Evolutionary conservation across 2,888 invertebrate genomes (phyloP), one percentile per base, ranked within the genome.

Genomic region (Aleiodes testaceus): DNA sequence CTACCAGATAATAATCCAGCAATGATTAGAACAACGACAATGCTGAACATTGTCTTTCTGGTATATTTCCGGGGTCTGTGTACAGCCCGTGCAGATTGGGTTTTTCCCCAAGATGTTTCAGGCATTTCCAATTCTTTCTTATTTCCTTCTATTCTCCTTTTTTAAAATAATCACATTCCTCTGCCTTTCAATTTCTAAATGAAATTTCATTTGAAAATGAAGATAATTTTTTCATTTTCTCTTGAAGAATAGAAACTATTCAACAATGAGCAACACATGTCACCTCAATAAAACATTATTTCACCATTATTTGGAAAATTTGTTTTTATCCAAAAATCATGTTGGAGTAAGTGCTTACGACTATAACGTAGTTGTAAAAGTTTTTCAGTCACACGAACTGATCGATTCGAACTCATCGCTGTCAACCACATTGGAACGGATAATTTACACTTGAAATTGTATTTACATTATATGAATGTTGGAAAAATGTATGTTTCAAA

Each of bases 81-180:
- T 20, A 45, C 63, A 45, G 20, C 63, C 63, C 63, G n/a, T 18
- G 36, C 18, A 45, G 18, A 26, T 5, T 20, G 63, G n/a, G 45
- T 20, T 63, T 18, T 22, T 22, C 63, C 63, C 63, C 63, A 63
- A 44, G 47, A 63, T 45, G 63, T 63, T 20, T 63, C 63, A 12
- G 63, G 44, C 63, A 63, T 63, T 45, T 42, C 42, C 59, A 36
- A 7, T 22, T 26, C 2, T 7, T 22, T n/a, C n/a, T 55, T 1
- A 55, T 3, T 22, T 26, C 26, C 9, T 20, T 53, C 6, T 26
- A 9, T 22, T 30, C 14, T 6, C 5, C 20, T 6, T 30, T 26
- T 55, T 5, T 9, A 55, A 2, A 30, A 36, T 14, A 14, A 12
- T 14, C 55, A 18, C 26, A 14, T 14, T 7, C 14, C 12, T 26